These are phyloP conservation scores for Cairina moschata DNA, from an alignment of 2,113 vertebrate species.

Conservation along the genomic window DNA sequence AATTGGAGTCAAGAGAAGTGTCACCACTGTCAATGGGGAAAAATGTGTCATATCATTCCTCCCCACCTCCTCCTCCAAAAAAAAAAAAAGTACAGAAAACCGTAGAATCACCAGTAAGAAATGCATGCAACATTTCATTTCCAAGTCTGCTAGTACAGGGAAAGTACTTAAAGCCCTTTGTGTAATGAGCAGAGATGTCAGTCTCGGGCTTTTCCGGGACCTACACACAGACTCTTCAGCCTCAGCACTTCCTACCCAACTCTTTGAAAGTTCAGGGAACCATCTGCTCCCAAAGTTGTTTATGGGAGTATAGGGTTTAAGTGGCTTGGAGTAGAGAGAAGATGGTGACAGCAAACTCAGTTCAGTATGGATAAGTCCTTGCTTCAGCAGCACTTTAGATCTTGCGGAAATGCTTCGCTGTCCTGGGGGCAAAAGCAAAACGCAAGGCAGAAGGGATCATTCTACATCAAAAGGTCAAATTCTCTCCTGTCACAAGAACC, in stretches of 20 bases:
- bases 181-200: background rate
- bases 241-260: background rate
- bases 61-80: no score
- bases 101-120: background rate
- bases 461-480: background rate
- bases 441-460: background rate
- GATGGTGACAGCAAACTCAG: background rate
- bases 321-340: background rate
- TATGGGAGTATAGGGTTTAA: background rate
- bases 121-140: background rate
- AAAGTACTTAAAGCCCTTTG: background rate
- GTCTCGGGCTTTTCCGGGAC: background rate
- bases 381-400: background rate
- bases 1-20: background rate
- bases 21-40: background rate
- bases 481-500: background rate
- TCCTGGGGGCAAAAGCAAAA: background rate
- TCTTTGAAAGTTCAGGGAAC: background rate
- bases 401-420: background rate
- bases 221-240: background rate
- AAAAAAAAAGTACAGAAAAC: background rate
- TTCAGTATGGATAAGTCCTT: background rate
- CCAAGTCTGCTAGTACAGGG: no score
- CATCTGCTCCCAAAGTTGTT: background rate
- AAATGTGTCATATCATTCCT: background rate